Percentiles rank a stretch among this genome's conserved stretches.
Conservation (phyloP, 2,797 vertebrate species). For the Pteropus rufus region DNA sequence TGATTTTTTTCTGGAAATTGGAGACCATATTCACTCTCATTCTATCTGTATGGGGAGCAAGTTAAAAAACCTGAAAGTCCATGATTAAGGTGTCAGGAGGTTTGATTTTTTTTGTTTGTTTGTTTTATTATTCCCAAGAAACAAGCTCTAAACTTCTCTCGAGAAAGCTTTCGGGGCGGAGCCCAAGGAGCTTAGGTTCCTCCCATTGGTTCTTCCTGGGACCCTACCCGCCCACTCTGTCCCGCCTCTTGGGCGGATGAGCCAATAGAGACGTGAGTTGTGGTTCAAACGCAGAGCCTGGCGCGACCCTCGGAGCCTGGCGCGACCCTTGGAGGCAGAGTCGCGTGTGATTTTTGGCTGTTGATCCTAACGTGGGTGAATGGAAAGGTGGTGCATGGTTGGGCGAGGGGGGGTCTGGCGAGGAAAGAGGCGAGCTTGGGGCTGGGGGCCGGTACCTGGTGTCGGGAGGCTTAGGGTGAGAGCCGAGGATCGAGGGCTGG, state of each 20-base stretch:
- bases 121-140: rapidly evolving
- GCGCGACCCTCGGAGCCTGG: rapidly evolving
- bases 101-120: not conserved
- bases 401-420: rapidly evolving
- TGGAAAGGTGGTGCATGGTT: rapidly evolving
- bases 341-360: not conserved
- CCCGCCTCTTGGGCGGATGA: not conserved
- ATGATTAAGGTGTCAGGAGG: not conserved
- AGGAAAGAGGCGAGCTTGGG: too few relatives aligned
- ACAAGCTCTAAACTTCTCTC: rapidly evolving
- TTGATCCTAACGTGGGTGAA: rapidly evolving
- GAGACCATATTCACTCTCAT: not conserved
- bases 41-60: not conserved
- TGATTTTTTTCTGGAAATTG: not conserved
- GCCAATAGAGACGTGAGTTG: conserved; percentile 58
- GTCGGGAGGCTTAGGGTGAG: too few relatives aligned
- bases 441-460: not conserved
- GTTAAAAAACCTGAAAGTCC: not conserved
- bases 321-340: rapidly evolving
- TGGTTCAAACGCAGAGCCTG: conserved; percentile 43
- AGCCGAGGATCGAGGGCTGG: not conserved
- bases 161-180: not conserved
- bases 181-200: not conserved
- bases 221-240: not conserved
- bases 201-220: conserved; percentile 45